Base-by-base conservation (phyloP, 2,113 vertebrate genomes). In the Martes martes region DNA sequence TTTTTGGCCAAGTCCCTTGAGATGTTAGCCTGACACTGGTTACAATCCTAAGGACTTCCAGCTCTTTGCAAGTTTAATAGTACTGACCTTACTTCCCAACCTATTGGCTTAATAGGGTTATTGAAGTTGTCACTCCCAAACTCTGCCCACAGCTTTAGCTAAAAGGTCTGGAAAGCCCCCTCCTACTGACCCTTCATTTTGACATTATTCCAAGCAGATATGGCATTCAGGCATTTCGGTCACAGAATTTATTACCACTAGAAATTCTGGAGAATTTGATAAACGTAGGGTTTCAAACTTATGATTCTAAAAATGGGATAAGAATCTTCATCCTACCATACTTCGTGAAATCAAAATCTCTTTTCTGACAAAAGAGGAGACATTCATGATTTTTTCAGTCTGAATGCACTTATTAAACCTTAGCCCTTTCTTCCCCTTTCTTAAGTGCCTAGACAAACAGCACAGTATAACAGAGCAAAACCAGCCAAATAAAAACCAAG, bases 241-340 rank as follows among this genome's bases (percentile, higher is more conserved):
- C 67, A 83, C 28, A 93, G 73, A 96, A 81, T 57, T 55, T 57
- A 92, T n/a, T 91, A 79, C 45, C 28, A 63, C 63, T 89, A 52
- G 21, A 85, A 91, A 97, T n/a, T 26, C 6, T 63, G 19, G 63
- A 84, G 33, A 61, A 91, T 23, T 92, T 45, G 63, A 71, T 65
- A 26, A 96, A 96, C 16, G 19, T 14, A 81, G 69, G 63, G 76
- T 85, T 97, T 90, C 83, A 83, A 95, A 59, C 26, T 69, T 71
- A 21, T 78, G n/a, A 86, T 89, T 96, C 94, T 63, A 98, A 97
- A 97, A 94, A 69, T 8, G 57, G 84, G 57, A 67, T 24, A 88
- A 96, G 42, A 74, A 92, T 67, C 76, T 93, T 85, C 33, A 93
- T n/a, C 11, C 55, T 92, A 50, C 80, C 33, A 16, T 92, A 86